Evolutionary conservation across 1,140 invertebrate genomes (phyloP).

Genomic region (Vollenhovia emeryi): DNA sequence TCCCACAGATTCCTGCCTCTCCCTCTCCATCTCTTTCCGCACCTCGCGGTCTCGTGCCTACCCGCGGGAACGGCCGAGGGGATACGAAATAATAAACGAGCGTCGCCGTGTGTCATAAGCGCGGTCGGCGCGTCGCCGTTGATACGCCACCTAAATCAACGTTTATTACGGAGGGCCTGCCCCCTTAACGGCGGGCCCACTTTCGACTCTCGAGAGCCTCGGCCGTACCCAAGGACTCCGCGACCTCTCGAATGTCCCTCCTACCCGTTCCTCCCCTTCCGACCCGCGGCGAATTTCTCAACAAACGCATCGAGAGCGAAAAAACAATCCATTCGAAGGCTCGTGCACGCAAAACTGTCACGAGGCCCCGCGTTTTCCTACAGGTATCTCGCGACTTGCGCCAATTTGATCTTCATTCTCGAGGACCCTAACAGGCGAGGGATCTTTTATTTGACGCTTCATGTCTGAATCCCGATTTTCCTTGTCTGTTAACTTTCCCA

Average conservation of each 20-base stretch:
- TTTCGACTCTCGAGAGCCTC: constrained; percentile 58
- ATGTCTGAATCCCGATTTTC: background rate
- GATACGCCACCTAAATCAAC: constrained; percentile 72
- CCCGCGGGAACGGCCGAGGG: background rate
- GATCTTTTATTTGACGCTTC: background rate
- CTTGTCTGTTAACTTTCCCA: background rate
- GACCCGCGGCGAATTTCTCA: background rate
- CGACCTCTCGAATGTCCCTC: constrained; percentile 14
- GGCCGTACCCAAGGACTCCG: background rate
- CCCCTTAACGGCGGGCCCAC: constrained; percentile 42
- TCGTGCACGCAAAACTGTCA: background rate
- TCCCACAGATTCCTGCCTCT: constrained; percentile 11
- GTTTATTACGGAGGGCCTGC: constrained; percentile 65
- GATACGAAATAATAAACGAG: constrained; percentile 50
- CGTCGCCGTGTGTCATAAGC: constrained; percentile 64
- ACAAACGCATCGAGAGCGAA: background rate
- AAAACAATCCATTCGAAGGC: background rate
- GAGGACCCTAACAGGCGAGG: background rate
- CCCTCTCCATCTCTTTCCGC: background rate
- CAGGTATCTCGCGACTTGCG: too few species aligned
- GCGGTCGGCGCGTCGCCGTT: constrained; percentile 44
- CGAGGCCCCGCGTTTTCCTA: background rate
- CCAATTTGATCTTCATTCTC: too few species aligned
- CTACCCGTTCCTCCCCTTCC: background rate
- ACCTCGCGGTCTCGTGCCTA: background rate